phyloP scores from a whole-genome alignment of 2,797 vertebrate species.

The Artibeus lituratus region DNA sequence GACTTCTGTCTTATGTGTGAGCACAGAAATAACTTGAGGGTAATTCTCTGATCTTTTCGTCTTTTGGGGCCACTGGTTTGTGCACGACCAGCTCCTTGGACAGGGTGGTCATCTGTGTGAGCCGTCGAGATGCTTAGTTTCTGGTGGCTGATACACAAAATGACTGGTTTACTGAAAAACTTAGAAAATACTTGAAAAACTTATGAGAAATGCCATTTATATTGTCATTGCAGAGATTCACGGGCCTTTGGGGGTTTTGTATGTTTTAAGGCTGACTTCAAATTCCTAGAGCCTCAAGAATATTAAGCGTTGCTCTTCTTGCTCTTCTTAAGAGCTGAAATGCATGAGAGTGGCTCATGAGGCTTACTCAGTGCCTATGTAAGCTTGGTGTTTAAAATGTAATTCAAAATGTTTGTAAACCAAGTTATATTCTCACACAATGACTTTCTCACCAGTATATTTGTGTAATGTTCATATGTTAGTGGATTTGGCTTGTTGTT shows the following conservation, averaged over 20 bases:
- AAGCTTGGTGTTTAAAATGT: background rate
- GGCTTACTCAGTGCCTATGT: background rate
- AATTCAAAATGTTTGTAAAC: slow-evolving; percentile 57
- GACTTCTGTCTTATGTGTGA: background rate
- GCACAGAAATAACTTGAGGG: background rate
- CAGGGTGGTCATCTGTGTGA: background rate
- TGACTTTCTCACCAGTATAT: slow-evolving; percentile 59
- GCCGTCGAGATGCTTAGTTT: background rate
- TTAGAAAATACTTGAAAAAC: background rate
- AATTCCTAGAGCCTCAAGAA: background rate
- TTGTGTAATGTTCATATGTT: slow-evolving; percentile 75
- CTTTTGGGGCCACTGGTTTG: background rate
- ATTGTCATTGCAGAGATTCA: background rate
- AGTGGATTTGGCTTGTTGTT: slow-evolving; percentile 76
- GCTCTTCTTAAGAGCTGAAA: too few species aligned
- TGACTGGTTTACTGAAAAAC: background rate
- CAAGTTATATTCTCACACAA: slow-evolving; percentile 11
- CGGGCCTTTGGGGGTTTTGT: background rate
- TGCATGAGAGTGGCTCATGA: background rate
- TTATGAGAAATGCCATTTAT: background rate
- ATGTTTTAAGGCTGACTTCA: background rate
- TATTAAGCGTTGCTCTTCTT: background rate
- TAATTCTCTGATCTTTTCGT: background rate
- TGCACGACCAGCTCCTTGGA: background rate
- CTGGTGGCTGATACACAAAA: background rate